Base-by-base conservation (phyloP, 2,797 vertebrate genomes). In the Trichosurus vulpecula region DNA sequence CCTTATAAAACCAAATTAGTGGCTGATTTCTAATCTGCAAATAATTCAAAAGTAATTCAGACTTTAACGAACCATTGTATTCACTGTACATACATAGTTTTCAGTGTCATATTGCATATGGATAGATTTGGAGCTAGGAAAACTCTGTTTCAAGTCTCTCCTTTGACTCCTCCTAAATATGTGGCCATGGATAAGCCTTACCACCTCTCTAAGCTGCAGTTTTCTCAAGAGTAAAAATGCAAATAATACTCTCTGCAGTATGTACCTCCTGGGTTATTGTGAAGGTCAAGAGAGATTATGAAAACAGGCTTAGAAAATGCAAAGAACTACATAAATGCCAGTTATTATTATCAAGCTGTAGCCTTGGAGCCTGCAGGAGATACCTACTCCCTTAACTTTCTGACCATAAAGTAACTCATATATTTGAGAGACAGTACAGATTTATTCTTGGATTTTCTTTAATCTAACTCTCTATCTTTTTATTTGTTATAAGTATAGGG, bases 201-300 rank as follows among this genome's bases (percentile, higher is more conserved):
- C 74, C 30, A 81, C 74, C 19, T 81, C 74, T 25, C 74, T 41
- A 81, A 81, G 8, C 19, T 81, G 22, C n/a, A 81, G n/a, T 47
- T 81, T 81, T 81, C 74, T 81, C 74, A 81, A 81, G n/a, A 81
- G 74, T 74, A 81, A 81, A 81, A 81, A 81, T 47, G 74, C 74
- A 47, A 47, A 81, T 81, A 81, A 81, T 47, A 47, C 41, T 81
- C n/a, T 81, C 74, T 74, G 66, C 41, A 47, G 19, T 27, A 47
- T 81, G 74, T 47, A 81, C 74, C 41, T 81, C 74, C 41, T 25
- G 14, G 8, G 41, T 81, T 47, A 81, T 47, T 81, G 41, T 81
- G 74, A 81, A 81, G 74, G 74, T 81, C 74, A 81, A 81, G n/a
- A 31, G 22, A 47, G n/a, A 47, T 47, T 81, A 47, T 81, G 74